phyloP scores from a whole-genome alignment of 2,888 invertebrate species.

The Pheosia tremula region DNA sequence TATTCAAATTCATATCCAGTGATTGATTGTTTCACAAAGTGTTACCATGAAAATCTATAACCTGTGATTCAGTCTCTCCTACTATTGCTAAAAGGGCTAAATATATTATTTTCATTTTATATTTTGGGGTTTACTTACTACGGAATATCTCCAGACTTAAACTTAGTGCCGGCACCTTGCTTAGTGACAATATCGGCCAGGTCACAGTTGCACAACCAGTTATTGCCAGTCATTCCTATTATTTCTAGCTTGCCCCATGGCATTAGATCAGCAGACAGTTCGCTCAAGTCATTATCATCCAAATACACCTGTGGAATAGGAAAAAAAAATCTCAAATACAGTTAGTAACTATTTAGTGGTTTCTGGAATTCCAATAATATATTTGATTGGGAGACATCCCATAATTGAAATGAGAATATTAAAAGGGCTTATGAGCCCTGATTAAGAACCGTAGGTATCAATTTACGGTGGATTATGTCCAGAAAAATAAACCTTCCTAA shows the following conservation, averaged over 20 bases:
- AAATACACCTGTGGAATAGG: conserved; percentile 82
- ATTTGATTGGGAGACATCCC: too few species aligned
- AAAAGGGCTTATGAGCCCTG: too few species aligned
- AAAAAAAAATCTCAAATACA: not conserved
- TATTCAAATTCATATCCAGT: too few species aligned
- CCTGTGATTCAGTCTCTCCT: not conserved
- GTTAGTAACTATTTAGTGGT: too few species aligned
- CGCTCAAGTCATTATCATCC: conserved; percentile 85
- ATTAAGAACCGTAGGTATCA: too few species aligned
- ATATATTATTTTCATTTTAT: not conserved
- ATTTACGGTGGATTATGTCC: too few species aligned
- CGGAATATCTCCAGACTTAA: conserved; percentile 67
- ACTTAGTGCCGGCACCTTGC: conserved; percentile 69
- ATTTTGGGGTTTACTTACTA: conserved; percentile 57
- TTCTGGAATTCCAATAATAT: too few species aligned
- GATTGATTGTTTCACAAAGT: too few species aligned
- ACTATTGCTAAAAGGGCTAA: not conserved
- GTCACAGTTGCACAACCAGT: conserved; percentile 87
- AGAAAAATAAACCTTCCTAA: too few species aligned
- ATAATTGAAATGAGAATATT: too few species aligned
- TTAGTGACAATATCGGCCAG: conserved; percentile 70
- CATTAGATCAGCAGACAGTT: conserved; percentile 79
- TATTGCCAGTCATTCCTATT: conserved; percentile 86
- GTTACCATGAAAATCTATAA: not conserved
- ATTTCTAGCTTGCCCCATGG: conserved; percentile 82